phyloP scores from a whole-genome alignment of 1,140 invertebrate genomes.

The Trissolcus basalis region DNA sequence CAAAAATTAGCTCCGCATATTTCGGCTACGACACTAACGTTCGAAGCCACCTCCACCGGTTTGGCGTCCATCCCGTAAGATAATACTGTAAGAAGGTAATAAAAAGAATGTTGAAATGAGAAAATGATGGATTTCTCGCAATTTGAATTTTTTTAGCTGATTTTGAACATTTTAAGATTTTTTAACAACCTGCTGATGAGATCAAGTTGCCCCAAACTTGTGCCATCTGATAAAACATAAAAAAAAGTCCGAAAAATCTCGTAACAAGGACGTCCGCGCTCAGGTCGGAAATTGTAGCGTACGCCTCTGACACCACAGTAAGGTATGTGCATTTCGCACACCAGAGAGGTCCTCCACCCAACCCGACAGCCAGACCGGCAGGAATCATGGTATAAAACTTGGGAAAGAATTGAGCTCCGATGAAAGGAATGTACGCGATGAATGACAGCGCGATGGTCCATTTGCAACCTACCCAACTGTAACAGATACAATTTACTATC shows the following conservation, averaged over 20 bases:
- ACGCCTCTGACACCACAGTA: slow-evolving; percentile 85
- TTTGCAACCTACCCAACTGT: slow-evolving; percentile 88
- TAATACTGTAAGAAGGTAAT: slow-evolving; percentile 63
- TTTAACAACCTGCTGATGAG: slow-evolving; percentile 83
- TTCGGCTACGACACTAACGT: slow-evolving; percentile 69
- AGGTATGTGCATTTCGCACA: slow-evolving; percentile 93
- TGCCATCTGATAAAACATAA: slow-evolving; percentile 95
- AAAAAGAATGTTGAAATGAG: too few relatives aligned
- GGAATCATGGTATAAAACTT: slow-evolving; percentile 89
- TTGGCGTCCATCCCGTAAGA: slow-evolving; percentile 67
- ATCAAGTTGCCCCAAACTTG: slow-evolving; percentile 95
- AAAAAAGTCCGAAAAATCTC: slow-evolving; percentile 92
- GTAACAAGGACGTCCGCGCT: slow-evolving; percentile 84
- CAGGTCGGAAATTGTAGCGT: slow-evolving; percentile 81
- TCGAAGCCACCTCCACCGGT: slow-evolving; percentile 58
- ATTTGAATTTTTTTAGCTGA: too few relatives aligned
- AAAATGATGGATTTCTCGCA: too few relatives aligned
- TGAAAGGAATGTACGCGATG: slow-evolving; percentile 91
- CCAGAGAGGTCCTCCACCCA: slow-evolving; percentile 93
- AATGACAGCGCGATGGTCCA: slow-evolving; percentile 91
- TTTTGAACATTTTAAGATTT: too few relatives aligned
- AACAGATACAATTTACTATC: slow-evolving; percentile 41
- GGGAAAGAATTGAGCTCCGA: slow-evolving; percentile 90
- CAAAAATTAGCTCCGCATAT: slow-evolving; percentile 88
- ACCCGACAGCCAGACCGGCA: slow-evolving; percentile 87